Base-by-base conservation (phyloP, 2,113 vertebrate species). In the Origma solitaria region DNA sequence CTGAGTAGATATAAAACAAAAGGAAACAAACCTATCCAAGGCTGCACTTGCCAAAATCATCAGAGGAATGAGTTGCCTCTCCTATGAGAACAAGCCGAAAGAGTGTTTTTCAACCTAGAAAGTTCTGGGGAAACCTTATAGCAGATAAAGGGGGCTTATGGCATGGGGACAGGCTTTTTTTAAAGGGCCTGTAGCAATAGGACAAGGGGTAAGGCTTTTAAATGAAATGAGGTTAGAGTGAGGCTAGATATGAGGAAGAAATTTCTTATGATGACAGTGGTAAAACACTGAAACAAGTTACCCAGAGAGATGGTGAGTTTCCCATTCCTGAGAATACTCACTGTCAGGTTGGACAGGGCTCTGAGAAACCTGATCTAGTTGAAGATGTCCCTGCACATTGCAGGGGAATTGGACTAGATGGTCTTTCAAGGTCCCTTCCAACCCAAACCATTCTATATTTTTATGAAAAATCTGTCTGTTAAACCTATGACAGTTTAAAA, bases 191-290 rank as follows among this genome's bases (percentile, higher is more conserved):
- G 7, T 78, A 24, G 38, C 3, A 5, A 30, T 3, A 81, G n/a
- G 11, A 69, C 7, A 30, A 68, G 28, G 3, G 2, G 4, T 44
- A 33, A 72, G 16, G 22, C 4, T 56, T 88, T 93, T 75, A 60
- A 79, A 50, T 9, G 64, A n/a, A 45, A 54, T 0, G 0, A 78
- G 9, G 2, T 10, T 35, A 50, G 40, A 86, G 37, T 82, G 10
- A 35, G 35, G 40, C 35, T 58, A 50, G 15, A 13, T 45, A 19
- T 8, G 60, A 64, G 19, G 40, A 47, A 30, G 23, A n/a, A 1
- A 1, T 3, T 9, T n/a, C 80, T 50, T 51, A 24, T 13, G 0
- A 10, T 42, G 15, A 13, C 40, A 14, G 40, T 42, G 18, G 11
- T 51, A 28, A 79, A 72, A 37, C 45, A 20, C 15, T 76, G 61